Percentiles rank a stretch among this genome's conserved stretches.
These are phyloP conservation scores for Cheilinus undulatus DNA, from an alignment of 2,113 vertebrate genomes.

Conservation along the genomic window DNA sequence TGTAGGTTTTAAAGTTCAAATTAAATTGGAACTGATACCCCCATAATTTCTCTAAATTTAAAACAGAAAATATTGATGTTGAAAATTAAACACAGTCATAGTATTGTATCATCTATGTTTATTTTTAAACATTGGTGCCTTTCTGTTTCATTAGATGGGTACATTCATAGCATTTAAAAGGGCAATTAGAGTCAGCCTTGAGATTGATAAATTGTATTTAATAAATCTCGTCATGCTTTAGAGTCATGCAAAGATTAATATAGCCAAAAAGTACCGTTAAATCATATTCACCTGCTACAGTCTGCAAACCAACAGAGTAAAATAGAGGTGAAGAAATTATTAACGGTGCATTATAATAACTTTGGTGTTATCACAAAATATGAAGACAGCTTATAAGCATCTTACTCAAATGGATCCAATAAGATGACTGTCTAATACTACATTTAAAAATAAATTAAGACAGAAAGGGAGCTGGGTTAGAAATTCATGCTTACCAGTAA, in stretches of 20 bases:
- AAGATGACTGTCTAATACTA: neutral
- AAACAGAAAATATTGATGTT: constrained; percentile 10
- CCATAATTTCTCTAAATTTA: constrained; percentile 11
- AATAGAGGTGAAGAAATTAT: constrained; percentile 28
- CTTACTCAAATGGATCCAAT: neutral
- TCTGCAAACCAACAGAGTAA: constrained; percentile 68
- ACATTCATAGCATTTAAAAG: constrained; percentile 3
- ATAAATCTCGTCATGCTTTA: constrained; percentile 26
- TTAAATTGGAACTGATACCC: neutral
- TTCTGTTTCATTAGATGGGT: constrained; percentile 1
- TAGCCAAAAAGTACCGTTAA: constrained; percentile 45
- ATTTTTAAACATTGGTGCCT: constrained; percentile 4
- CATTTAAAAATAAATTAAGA: neutral
- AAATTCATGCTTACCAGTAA: constrained; percentile 89
- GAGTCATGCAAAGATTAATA: constrained; percentile 47
- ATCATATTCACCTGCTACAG: constrained; percentile 61
- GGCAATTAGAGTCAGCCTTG: constrained; percentile 14
- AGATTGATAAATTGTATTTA: constrained; percentile 14
- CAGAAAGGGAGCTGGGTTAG: neutral
- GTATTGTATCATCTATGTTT: constrained; percentile 6
- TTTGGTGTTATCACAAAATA: neutral
- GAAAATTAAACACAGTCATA: neutral
- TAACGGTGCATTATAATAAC: neutral
- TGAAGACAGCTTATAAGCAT: neutral
- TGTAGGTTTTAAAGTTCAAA: neutral